These are phyloP conservation scores for Latheticus oryzae DNA, from an alignment of 2,888 invertebrate genomes.

Conservation along the genomic window DNA sequence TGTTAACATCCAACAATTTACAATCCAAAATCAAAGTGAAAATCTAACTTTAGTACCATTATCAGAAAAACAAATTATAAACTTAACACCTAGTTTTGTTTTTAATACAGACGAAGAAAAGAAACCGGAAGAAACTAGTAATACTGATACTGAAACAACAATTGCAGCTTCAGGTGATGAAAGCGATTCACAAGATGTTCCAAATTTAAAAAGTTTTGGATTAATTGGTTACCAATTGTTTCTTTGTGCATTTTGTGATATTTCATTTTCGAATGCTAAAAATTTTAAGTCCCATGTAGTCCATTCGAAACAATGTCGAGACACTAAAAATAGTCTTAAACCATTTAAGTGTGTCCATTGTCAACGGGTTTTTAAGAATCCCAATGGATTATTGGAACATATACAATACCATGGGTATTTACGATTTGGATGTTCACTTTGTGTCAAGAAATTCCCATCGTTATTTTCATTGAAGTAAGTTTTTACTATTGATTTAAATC, in stretches of 20 bases:
- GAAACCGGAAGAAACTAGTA: no score
- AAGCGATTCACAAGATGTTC: conserved; percentile 33
- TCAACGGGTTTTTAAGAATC: conserved; percentile 64
- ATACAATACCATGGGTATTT: conserved; percentile 71
- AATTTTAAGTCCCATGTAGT: conserved; percentile 64
- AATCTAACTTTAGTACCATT: no score
- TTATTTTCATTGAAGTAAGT: conserved; percentile 54
- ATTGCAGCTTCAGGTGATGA: conserved; percentile 42
- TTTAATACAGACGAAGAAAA: no score
- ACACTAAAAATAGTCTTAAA: conserved; percentile 38
- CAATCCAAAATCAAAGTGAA: no score
- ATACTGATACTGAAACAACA: no score
- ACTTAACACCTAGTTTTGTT: no score
- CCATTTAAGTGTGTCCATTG: conserved; percentile 69
- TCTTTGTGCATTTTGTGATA: conserved; percentile 67
- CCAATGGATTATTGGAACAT: conserved; percentile 69
- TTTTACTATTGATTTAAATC: not conserved
- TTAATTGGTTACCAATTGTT: conserved; percentile 66
- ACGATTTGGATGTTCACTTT: conserved; percentile 72
- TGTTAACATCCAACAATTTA: conserved; percentile 17
- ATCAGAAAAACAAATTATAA: no score
- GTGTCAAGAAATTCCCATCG: conserved; percentile 63
- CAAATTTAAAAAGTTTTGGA: conserved; percentile 46
- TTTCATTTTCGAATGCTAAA: conserved; percentile 57
- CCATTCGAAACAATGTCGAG: conserved; percentile 47